A percentile compares a stretch with the other conserved stretches of the same genome.
These are phyloP conservation scores for Sebastes trivittatus DNA, from an alignment of 2,797 vertebrate species.

Conservation along the genomic window DNA sequence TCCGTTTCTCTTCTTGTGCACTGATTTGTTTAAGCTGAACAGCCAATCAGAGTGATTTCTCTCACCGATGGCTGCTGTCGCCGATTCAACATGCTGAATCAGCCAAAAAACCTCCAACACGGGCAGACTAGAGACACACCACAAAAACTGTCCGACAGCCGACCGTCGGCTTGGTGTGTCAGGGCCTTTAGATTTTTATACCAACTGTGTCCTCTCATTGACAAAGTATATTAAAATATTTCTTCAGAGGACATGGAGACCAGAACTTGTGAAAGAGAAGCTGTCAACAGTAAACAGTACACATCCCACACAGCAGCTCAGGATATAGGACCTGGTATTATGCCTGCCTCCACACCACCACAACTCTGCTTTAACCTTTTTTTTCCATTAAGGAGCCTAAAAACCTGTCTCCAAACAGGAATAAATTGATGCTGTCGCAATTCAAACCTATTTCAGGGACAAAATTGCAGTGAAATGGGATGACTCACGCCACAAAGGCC, in stretches of 20 bases:
- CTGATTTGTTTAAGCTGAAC: too few species aligned
- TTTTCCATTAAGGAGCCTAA: conserved; percentile 47
- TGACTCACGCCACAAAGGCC: conserved; percentile 60
- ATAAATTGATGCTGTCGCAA: conserved; percentile 35
- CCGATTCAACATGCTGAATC: too few species aligned
- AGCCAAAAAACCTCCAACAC: too few species aligned
- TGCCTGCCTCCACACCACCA: conserved; percentile 4
- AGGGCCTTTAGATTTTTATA: neutral
- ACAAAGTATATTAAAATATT: conserved; percentile 5
- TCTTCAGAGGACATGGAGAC: neutral
- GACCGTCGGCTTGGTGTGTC: neutral
- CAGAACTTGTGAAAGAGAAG: conserved; percentile 18
- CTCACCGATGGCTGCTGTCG: accelerated
- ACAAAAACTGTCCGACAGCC: too few species aligned
- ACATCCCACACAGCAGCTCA: conserved; percentile 35
- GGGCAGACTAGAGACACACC: too few species aligned
- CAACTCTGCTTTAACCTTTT: conserved; percentile 37
- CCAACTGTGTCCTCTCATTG: neutral
- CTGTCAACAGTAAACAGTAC: conserved; percentile 5
- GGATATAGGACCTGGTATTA: conserved; percentile 34
- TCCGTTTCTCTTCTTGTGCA: too few species aligned
- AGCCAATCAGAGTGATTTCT: too few species aligned
- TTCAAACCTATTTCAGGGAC: conserved; percentile 60
- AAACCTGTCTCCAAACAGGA: conserved; percentile 24
- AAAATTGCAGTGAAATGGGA: conserved; percentile 48